Evolutionary conservation across 2,888 invertebrate species (phyloP).

Genomic region (Pyrgus malvae): DNA sequence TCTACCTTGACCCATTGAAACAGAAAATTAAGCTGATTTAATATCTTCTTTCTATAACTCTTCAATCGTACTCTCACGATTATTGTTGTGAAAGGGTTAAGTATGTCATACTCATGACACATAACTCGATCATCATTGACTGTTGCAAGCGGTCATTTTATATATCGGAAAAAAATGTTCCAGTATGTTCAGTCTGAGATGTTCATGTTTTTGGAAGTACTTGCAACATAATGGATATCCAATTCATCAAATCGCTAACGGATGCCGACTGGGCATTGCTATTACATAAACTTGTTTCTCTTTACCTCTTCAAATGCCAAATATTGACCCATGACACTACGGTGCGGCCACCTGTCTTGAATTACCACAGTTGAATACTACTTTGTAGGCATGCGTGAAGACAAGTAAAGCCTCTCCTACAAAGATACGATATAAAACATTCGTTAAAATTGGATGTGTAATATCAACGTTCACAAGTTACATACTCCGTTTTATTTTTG

Average conservation of each 20-base stretch:
- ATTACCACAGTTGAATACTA: constrained; percentile 35
- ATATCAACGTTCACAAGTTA: too few species aligned
- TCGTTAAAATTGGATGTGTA: too few species aligned
- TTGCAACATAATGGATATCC: background rate
- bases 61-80: too few species aligned
- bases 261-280: constrained; percentile 19
- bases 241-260: constrained; percentile 26
- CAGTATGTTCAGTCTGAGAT: background rate
- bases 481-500: too few species aligned
- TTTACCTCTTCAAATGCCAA: constrained; percentile 68
- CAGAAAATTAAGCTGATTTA: too few species aligned
- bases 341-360: constrained; percentile 56
- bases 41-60: too few species aligned
- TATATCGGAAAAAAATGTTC: background rate
- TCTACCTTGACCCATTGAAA: too few species aligned
- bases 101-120: background rate
- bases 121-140: background rate
- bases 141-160: too few species aligned
- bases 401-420: too few species aligned
- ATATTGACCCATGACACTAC: constrained; percentile 68
- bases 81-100: too few species aligned
- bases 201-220: background rate
- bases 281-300: constrained; percentile 55
- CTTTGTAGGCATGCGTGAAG: background rate
- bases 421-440: too few species aligned